Base-by-base conservation (phyloP, 1,140 invertebrate species). In the Harlomillsia oculata region DNA sequence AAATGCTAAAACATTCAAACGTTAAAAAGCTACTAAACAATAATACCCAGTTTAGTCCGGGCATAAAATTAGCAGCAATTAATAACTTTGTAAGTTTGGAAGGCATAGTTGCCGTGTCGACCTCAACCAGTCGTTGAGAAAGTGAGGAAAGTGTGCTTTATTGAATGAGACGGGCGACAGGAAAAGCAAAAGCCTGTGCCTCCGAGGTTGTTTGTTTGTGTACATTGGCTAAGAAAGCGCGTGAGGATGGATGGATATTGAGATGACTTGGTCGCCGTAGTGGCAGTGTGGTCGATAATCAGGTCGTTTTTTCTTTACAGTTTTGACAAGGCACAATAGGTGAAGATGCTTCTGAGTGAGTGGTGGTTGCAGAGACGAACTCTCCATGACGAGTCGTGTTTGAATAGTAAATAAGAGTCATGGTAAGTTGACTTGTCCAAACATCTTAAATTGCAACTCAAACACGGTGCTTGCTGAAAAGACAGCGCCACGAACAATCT, bases 371-470 rank as follows among this genome's bases (percentile, higher is more conserved):
- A n/a, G 43, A 45, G 18, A 13, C 11, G 41, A 39, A 40, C 28
- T 36, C 53, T 55, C 53, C 41, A 49, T 56, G 53, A 56, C 34
- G 48, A 32, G 25, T 32, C 32, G 34, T 56, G 53, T 56, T 61
- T 62, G 39, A 56, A 56, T 48, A 53, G 50, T 56, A 57, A 56
- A 62, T 57, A 56, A 53, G 46, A 48, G 43, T 61, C 52, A 52
- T 41, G 53, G 34, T 26, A 61, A 56, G 32, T 55, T 61, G 54
- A 62, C 54, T 62, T 62, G 59, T 62, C 53, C 40, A 62, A 62
- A 62, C 59, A 62, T 62, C 59, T 62, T 57, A 53, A 53, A 53
- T 62, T 62, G 49, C 59, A 56, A 61, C 28, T 61, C 50, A 61
- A 61, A 61, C 59, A 61, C 48, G 39, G 44, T 52, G 49, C 23